These are phyloP conservation scores for Conus ventricosus DNA, from an alignment of 1,140 invertebrate species.

Conservation along the genomic window DNA sequence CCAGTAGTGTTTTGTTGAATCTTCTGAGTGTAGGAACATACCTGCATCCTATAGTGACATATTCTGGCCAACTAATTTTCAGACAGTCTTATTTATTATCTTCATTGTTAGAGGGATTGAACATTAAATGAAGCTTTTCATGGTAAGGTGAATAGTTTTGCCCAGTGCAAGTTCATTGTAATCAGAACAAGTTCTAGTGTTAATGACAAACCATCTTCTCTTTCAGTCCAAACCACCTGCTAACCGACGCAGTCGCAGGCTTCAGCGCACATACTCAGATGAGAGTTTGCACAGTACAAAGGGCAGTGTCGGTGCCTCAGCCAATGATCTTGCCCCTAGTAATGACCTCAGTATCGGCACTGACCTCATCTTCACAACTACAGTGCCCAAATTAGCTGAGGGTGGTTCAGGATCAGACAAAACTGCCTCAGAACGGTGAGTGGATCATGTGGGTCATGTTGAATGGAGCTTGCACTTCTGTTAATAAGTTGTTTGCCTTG, in stretches of 20 bases:
- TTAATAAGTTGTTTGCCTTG: too few relatives aligned
- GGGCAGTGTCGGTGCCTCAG: conserved; percentile 44
- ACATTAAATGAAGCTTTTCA: too few relatives aligned
- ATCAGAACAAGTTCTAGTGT: too few relatives aligned
- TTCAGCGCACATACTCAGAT: conserved; percentile 71
- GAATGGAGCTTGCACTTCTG: too few relatives aligned
- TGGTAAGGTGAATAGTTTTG: too few relatives aligned
- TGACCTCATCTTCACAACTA: conserved; percentile 84
- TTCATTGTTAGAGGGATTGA: too few relatives aligned
- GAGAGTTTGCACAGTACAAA: conserved; percentile 70
- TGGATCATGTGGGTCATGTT: background rate
- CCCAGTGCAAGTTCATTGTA: too few relatives aligned
- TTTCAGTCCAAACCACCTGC: conserved; percentile 26
- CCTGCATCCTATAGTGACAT: too few relatives aligned
- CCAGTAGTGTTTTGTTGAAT: background rate
- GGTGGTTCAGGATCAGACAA: conserved; percentile 5
- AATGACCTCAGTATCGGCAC: conserved; percentile 50
- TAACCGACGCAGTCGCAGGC: conserved; percentile 82
- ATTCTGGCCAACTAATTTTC: too few relatives aligned
- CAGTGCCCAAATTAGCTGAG: conserved; percentile 76
- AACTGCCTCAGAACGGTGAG: conserved; percentile 6
- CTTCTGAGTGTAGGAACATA: background rate
- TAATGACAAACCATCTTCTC: too few relatives aligned
- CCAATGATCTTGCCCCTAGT: conserved; percentile 54
- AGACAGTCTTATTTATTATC: too few relatives aligned